These are phyloP conservation scores for Anhinga rufa DNA, from an alignment of 2,113 vertebrate species.

Conservation along the genomic window DNA sequence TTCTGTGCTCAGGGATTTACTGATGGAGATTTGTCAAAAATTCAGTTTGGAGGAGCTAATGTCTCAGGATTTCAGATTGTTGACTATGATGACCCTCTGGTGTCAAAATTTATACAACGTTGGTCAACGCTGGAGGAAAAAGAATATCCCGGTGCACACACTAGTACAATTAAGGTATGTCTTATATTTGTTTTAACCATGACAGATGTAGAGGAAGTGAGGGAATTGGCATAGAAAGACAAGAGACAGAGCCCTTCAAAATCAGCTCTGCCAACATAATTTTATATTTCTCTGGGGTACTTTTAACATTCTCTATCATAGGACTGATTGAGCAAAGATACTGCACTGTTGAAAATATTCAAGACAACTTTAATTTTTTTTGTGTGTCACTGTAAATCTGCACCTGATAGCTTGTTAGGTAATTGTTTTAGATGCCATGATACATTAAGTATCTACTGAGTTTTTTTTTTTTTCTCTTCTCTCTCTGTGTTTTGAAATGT, in stretches of 20 bases:
- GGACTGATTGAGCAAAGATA: background rate
- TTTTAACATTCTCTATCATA: background rate
- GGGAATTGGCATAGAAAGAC: background rate
- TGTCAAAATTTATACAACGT: slow-evolving; percentile 95
- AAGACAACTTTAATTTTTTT: background rate
- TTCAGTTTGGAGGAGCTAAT: slow-evolving; percentile 97
- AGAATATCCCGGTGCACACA: slow-evolving; percentile 97
- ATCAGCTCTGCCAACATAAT: background rate
- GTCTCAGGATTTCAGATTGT: slow-evolving; percentile 99
- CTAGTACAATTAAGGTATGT: slow-evolving; percentile 88
- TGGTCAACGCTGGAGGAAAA: slow-evolving; percentile 98
- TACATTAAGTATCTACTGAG: background rate
- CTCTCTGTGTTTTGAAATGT: background rate
- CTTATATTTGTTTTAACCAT: background rate
- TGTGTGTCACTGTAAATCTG: background rate
- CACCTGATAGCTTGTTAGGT: background rate
- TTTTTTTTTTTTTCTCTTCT: background rate
- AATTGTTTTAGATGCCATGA: background rate
- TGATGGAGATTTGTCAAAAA: slow-evolving; percentile 95
- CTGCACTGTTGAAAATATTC: background rate
- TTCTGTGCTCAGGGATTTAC: slow-evolving; percentile 86
- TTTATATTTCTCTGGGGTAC: background rate
- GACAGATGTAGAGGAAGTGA: background rate
- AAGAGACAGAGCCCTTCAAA: background rate
- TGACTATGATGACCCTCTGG: slow-evolving; percentile 94